Evolutionary conservation across 2,888 invertebrate species (phyloP), one percentile per base, ranked within the genome.

Genomic region (Patella ulyssiponensis): DNA sequence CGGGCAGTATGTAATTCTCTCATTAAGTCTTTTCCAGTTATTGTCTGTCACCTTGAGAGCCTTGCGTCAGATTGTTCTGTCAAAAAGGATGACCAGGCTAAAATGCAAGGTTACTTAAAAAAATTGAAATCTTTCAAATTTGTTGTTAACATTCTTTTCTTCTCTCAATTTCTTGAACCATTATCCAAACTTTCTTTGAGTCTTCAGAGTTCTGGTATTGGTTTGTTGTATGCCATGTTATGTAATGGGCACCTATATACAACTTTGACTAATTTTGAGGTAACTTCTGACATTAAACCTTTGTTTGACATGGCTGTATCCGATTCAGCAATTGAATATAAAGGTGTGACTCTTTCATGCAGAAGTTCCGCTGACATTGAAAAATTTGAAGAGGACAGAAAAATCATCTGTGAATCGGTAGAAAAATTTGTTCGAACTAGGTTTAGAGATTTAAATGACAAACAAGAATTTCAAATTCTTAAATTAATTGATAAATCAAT

Each of bases 121-220:
- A n/a, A 73, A 73, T 7, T 73, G 15, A 73, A 51, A 27, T 53
- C n/a, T 17, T 53, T 27, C 20, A 27, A 73, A 51, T 73, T 73
- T 53, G 73, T 73, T 12, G n/a, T 23, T 33, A 17, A 53, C 23
- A 3, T 73, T 9, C 54, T 73, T 33, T 53, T 44, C 17, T 73
- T 73, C 51, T 12, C 17, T 15, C 15, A 44, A 17, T 1, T 73
- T 15, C 4, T 73, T 12, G 51, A 73, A 20, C 73, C 51, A 11
- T 27, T 71, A 20, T 33, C 71, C n/a, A 33, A 71, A 71, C 71
- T 71, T 15, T 71, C 71, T 9, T 71, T 71, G 15, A 20, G 5
- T 17, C n/a, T 71, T 14, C 71, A 71, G 27, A 27, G 33, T 23
- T 17, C n/a, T 17, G 9, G 71, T 1, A 23, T 71, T 7, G 71